Percentiles rank a stretch among this genome's conserved stretches.
phyloP scores from a whole-genome alignment of 2,797 vertebrate genomes.

The Pangasius mekongensis region DNA sequence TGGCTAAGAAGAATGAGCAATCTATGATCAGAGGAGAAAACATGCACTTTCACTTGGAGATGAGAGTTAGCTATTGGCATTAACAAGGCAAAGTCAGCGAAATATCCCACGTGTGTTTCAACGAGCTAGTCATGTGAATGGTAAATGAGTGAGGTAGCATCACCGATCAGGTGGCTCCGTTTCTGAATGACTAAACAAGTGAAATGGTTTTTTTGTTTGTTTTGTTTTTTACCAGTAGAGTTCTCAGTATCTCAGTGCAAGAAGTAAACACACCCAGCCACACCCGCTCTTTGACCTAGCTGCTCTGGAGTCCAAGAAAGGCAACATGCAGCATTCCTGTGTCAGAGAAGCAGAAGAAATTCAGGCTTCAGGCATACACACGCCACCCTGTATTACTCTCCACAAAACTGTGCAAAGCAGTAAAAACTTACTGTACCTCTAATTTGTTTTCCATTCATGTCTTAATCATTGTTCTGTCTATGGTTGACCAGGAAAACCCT shows the following conservation, averaged over 20 bases:
- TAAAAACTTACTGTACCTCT: not conserved
- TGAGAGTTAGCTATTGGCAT: conserved; percentile 18
- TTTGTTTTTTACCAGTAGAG: not conserved
- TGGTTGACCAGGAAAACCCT: not conserved
- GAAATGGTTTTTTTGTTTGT: not conserved
- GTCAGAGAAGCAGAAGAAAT: conserved; percentile 14
- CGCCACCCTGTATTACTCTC: not conserved
- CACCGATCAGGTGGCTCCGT: not conserved
- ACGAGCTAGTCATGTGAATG: not conserved
- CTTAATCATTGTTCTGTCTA: not conserved
- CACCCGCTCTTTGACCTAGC: conserved; percentile 9
- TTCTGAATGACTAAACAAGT: not conserved
- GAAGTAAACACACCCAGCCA: conserved; percentile 28
- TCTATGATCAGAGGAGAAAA: conserved; percentile 21
- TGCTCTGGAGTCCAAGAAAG: conserved; percentile 36
- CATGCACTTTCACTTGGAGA: conserved; percentile 26
- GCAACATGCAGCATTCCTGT: conserved; percentile 27
- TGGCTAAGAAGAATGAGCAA: conserved; percentile 15
- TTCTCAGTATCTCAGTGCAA: not conserved
- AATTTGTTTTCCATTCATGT: not conserved
- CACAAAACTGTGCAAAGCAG: not conserved
- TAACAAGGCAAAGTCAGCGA: conserved; percentile 1
- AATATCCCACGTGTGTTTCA: conserved; percentile 16
- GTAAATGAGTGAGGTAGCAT: not conserved
- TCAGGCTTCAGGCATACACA: not conserved